These are phyloP conservation scores for Cryptoblepharus egeriae DNA, from an alignment of 2,797 vertebrate genomes.

Conservation along the genomic window DNA sequence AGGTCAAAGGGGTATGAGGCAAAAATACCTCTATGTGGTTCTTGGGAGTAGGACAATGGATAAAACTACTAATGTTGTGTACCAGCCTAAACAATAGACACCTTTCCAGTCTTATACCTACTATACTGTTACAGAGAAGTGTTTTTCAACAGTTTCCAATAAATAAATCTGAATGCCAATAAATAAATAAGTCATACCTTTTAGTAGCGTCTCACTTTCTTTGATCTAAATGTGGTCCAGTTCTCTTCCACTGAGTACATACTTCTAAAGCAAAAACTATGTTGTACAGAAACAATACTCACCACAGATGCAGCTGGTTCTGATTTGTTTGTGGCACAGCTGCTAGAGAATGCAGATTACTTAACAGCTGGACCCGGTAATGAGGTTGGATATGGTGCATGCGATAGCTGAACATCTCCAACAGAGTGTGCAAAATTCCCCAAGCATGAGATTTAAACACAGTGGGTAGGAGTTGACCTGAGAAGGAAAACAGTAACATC, in stretches of 20 bases:
- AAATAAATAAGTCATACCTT: neutral
- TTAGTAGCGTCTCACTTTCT: neutral
- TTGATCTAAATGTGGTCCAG: neutral
- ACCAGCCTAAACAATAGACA: neutral
- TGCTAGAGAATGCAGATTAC: constrained; percentile 95
- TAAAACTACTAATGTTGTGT: neutral
- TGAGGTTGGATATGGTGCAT: constrained; percentile 99
- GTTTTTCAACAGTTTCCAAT: neutral
- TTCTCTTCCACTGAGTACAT: neutral
- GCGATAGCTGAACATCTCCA: constrained; percentile 99
- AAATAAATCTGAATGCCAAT: neutral
- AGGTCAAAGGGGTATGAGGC: neutral
- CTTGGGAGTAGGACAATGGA: neutral
- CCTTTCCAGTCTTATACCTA: neutral
- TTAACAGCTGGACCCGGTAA: constrained; percentile 95
- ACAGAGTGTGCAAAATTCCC: constrained; percentile 96
- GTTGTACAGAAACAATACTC: constrained; percentile 42
- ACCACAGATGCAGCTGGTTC: constrained; percentile 99
- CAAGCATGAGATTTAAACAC: constrained; percentile 97
- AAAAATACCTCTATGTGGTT: neutral
- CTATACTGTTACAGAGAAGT: neutral
- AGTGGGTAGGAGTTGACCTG: constrained; percentile 95
- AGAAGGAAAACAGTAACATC: constrained; percentile 7
- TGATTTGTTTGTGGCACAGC: constrained; percentile 97
- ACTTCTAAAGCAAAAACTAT: neutral